Conservation (phyloP, 2,113 vertebrate genomes). For the Solenodon paradoxus region DNA sequence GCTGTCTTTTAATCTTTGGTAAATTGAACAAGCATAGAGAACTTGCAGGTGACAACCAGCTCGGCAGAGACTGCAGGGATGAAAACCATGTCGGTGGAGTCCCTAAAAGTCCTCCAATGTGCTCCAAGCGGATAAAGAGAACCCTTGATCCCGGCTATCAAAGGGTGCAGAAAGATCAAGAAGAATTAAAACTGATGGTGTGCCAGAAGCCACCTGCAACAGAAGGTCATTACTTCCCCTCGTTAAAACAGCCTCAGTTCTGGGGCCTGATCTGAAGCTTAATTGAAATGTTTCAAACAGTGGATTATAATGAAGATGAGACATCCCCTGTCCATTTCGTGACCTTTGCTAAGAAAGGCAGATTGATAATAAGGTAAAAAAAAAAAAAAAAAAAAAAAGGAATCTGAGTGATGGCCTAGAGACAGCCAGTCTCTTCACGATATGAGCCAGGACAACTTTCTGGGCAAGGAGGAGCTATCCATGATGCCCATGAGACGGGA, state of each 20-base stretch:
- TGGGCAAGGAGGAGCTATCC: constrained; percentile 55
- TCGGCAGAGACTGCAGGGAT: constrained; percentile 77
- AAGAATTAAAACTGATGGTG: constrained; percentile 88
- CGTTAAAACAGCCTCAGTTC: constrained; percentile 84
- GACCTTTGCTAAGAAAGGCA: constrained; percentile 83
- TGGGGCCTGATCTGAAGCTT: constrained; percentile 85
- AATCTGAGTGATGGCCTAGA: constrained; percentile 80
- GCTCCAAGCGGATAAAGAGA: constrained; percentile 84
- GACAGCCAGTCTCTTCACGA: constrained; percentile 82
- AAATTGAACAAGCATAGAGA: constrained; percentile 85
- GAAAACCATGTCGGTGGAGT: constrained; percentile 83
- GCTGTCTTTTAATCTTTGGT: constrained; percentile 86
- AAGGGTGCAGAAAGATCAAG: constrained; percentile 87
- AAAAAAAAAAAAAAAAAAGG: constrained; percentile 74
- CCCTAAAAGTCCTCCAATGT: constrained; percentile 81
- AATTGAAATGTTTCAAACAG: constrained; percentile 88
- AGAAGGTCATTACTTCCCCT: constrained; percentile 87
- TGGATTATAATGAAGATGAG: constrained; percentile 86
- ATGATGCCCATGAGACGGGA: constrained; percentile 10
- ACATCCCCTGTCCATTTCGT: constrained; percentile 81
- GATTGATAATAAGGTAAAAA: constrained; percentile 80
- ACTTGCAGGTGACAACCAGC: constrained; percentile 83
- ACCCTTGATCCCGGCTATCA: constrained; percentile 87
- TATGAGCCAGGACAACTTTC: constrained; percentile 65
- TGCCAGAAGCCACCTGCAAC: constrained; percentile 85